These are phyloP conservation scores for Candidula unifasciata DNA, from an alignment of 2,888 invertebrate genomes.

Conservation along the genomic window DNA sequence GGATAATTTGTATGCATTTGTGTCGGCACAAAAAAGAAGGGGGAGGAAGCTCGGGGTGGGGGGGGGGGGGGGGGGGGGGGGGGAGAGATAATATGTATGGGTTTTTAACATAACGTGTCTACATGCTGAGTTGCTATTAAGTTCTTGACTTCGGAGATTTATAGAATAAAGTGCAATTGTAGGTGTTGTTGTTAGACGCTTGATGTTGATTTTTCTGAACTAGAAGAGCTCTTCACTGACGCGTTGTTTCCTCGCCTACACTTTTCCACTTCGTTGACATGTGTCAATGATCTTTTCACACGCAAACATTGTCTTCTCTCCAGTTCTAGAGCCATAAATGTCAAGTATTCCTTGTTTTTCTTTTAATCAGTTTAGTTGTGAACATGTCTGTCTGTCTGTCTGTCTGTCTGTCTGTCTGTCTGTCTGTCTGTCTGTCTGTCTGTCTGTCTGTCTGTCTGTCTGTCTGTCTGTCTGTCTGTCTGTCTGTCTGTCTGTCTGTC, in stretches of 20 bases:
- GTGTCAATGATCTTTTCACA: neutral
- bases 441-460: conserved; percentile 6
- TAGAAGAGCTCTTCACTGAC: no score
- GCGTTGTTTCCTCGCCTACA: no score
- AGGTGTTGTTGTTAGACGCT: no score
- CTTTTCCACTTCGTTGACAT: neutral
- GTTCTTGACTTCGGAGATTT: no score
- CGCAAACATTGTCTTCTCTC: neutral
- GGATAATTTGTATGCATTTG: neutral
- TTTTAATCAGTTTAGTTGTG: neutral
- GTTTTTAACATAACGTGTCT: no score
- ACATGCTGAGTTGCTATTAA: no score
- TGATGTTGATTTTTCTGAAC: no score
- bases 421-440: conserved; percentile 6
- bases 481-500: conserved; percentile 1
- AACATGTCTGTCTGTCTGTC: neutral
- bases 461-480: conserved; percentile 6
- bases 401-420: conserved; percentile 7
- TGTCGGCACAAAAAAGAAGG: neutral
- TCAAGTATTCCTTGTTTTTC: no score
- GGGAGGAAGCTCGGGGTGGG: neutral
- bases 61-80: no score
- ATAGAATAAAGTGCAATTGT: no score
- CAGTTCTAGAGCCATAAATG: no score
- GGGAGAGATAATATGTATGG: neutral